Evolutionary conservation across 2,113 vertebrate genomes (phyloP).

Genomic region (Phainopepla nitens): DNA sequence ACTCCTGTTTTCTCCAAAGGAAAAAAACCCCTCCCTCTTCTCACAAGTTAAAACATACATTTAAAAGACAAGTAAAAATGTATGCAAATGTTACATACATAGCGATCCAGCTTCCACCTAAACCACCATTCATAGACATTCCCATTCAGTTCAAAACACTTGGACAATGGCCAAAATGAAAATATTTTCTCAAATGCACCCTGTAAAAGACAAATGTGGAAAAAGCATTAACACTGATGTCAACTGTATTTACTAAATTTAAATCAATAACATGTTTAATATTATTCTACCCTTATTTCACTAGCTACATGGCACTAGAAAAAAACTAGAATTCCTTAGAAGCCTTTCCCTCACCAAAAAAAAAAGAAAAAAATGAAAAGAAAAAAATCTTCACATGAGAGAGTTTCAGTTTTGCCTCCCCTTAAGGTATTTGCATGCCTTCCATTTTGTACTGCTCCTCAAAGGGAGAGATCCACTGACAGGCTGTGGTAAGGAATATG

Average conservation of each 20-base stretch:
- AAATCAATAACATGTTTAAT: neutral
- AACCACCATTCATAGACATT: conserved; percentile 98
- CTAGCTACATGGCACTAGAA: neutral
- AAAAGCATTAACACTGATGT: neutral
- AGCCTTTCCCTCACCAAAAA: neutral
- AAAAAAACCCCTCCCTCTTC: neutral
- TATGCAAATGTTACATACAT: conserved; percentile 74
- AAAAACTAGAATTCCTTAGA: neutral
- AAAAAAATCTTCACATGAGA: neutral
- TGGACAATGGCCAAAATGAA: conserved; percentile 93
- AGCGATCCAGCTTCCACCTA: conserved; percentile 94
- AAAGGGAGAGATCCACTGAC: neutral
- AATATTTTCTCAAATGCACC: conserved; percentile 90
- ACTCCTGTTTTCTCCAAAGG: neutral
- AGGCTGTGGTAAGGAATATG: neutral
- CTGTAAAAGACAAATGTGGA: conserved; percentile 66
- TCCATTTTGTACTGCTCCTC: neutral
- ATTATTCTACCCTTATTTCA: neutral
- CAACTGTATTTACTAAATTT: neutral
- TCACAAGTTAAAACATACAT: neutral
- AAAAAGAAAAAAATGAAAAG: neutral
- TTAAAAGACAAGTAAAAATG: neutral
- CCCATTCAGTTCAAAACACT: conserved; percentile 90
- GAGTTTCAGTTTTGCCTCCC: neutral
- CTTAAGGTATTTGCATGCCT: rapidly evolving